These are phyloP conservation scores for Eudyptes chrysolophus DNA, from an alignment of 2,113 vertebrate species.

Conservation along the genomic window DNA sequence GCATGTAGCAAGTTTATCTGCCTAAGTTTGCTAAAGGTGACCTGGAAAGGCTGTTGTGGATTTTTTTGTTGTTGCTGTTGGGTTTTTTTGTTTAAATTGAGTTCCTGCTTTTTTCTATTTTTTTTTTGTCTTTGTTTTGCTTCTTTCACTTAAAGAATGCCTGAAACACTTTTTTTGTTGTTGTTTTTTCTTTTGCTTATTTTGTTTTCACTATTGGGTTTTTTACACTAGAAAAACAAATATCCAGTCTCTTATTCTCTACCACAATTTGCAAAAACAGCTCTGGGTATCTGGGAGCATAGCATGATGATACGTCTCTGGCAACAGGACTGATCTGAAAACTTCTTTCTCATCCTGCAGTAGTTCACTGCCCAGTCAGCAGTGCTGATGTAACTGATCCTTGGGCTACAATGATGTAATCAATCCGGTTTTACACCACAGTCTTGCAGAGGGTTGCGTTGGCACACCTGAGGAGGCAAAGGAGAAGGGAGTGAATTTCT, in stretches of 20 bases:
- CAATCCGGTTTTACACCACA: neutral
- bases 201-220: neutral
- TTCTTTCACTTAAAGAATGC: neutral
- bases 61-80: neutral
- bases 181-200: neutral
- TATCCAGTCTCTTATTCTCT: neutral
- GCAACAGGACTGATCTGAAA: neutral
- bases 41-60: neutral
- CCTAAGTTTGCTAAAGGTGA: neutral
- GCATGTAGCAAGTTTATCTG: neutral
- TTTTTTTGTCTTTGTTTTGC: neutral
- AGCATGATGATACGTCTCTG: neutral
- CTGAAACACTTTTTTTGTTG: neutral
- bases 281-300: neutral
- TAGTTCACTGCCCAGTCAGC: neutral
- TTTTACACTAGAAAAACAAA: neutral
- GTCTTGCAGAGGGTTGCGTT: neutral
- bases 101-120: neutral
- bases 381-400: neutral
- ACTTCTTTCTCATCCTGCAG: neutral
- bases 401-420: neutral
- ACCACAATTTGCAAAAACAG: neutral
- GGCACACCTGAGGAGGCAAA: neutral
- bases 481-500: neutral
- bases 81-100: neutral